Percentiles rank a stretch among this genome's conserved stretches.
Conservation (phyloP, 2,113 vertebrate species). For the Phalacrocorax pelagicus region DNA sequence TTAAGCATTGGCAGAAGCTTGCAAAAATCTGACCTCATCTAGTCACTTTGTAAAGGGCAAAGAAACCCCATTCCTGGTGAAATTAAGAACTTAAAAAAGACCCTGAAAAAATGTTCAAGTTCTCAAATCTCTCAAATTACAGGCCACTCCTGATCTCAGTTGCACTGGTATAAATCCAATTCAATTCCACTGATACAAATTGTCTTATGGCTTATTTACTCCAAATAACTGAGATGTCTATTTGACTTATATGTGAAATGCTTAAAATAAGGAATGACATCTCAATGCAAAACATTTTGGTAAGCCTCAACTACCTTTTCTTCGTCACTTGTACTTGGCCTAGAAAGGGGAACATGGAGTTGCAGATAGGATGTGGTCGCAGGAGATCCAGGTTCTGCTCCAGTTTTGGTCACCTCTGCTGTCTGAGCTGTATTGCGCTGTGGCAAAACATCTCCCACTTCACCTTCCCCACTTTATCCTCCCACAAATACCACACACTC, state of each 20-base stretch:
- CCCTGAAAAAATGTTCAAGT: background rate
- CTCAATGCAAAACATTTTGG: background rate
- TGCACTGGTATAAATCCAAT: background rate
- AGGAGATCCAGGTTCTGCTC: background rate
- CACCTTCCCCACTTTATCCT: background rate
- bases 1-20: conserved; percentile 21
- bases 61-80: conserved; percentile 12
- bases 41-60: conserved; percentile 14
- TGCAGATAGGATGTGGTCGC: background rate
- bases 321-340: background rate
- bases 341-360: background rate
- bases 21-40: conserved; percentile 44
- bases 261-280: background rate
- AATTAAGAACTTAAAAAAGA: background rate
- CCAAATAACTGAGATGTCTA: background rate
- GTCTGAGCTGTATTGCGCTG: background rate
- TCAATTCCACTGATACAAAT: background rate
- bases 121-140: background rate
- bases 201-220: background rate
- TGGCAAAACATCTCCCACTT: background rate
- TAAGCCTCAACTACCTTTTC: background rate
- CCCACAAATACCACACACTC: background rate
- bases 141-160: background rate
- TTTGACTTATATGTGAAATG: background rate
- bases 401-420: background rate